Percentiles rank a stretch among this genome's conserved stretches.
Evolutionary conservation across 2,113 vertebrate species (phyloP).

Genomic region (Merops nubicus): DNA sequence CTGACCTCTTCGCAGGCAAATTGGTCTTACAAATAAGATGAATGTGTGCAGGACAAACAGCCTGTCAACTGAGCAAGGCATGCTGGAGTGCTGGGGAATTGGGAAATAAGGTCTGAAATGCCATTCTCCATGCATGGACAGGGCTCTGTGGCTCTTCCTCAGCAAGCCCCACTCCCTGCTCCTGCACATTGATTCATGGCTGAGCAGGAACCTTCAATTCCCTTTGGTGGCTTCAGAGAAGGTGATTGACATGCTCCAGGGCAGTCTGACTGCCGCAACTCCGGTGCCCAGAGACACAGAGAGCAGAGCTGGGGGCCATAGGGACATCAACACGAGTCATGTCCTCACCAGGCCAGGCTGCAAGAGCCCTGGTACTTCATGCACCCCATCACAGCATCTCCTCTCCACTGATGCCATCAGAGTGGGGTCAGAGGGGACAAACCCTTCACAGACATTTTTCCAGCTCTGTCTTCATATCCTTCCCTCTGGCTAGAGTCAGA

Average conservation of each 20-base stretch:
- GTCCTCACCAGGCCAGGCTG: not conserved
- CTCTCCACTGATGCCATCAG: not conserved
- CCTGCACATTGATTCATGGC: not conserved
- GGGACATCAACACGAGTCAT: not conserved
- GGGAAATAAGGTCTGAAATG: slow-evolving; percentile 28
- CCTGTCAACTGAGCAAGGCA: not conserved
- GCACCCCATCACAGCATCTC: not conserved
- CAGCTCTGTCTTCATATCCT: not conserved
- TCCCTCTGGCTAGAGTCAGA: not conserved
- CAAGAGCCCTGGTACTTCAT: not conserved
- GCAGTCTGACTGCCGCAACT: not conserved
- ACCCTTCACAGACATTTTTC: not conserved
- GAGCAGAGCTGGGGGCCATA: not conserved
- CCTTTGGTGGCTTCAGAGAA: not conserved
- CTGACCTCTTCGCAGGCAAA: slow-evolving; percentile 9
- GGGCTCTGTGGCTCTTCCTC: not conserved
- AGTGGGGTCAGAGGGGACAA: not conserved
- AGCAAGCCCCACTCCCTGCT: not conserved
- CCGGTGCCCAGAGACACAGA: not conserved
- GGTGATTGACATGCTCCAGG: not conserved
- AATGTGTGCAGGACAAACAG: not conserved
- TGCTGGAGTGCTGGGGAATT: not conserved
- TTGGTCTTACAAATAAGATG: slow-evolving; percentile 26
- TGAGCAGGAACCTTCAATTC: not conserved
- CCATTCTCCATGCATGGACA: not conserved